Base-by-base conservation (phyloP, 2,113 vertebrate species). In the Ochotona curzoniae region DNA sequence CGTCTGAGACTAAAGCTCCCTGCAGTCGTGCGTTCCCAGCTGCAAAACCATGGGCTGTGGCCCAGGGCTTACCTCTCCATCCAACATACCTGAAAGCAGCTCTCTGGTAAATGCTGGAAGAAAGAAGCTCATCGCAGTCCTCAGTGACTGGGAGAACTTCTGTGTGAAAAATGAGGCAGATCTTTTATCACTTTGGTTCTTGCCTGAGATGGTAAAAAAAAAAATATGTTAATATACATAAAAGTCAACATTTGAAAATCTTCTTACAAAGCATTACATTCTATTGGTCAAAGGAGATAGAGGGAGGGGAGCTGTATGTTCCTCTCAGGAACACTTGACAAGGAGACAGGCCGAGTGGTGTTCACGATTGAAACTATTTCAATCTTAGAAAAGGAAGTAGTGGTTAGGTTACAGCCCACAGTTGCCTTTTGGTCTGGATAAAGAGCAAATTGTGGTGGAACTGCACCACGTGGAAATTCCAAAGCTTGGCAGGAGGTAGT, bases 1-100 rank as follows among this genome's bases (percentile, higher is more conserved):
- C 35, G 63, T 90, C 8, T 35, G 14, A 7, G 64, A 63, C 26
- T 7, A 3, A n/a, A 61, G 30, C 57, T 21, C n/a, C n/a, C 54
- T 30, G 11, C 4, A 51, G 5, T 2, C 60, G 11, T 76, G 23
- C 9, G 11, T 7, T 20, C 14, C 23, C 2, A 23, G 25, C 18
- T 44, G 15, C 35, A 35, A 84, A 69, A 15, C 35, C 18, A 0
- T 28, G 66, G 0, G 0, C 8, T 1, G 18, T 5, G 25, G 0
- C 21, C 66, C 63, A 26, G 30, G 23, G 8, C 3, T 70, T 57
- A 10, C 12, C 32, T 82, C 35, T 35, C 25, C 1, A 12, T 21
- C 38, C 26, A 7, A 26, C 20, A 18, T 38, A 32, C 44, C 64
- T 44, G n/a, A 47, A 57, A 91, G 30, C 44, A 83, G 28, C 5